Evolutionary conservation across 2,797 vertebrate genomes (phyloP).

Genomic region (Sylvilagus floridanus): DNA sequence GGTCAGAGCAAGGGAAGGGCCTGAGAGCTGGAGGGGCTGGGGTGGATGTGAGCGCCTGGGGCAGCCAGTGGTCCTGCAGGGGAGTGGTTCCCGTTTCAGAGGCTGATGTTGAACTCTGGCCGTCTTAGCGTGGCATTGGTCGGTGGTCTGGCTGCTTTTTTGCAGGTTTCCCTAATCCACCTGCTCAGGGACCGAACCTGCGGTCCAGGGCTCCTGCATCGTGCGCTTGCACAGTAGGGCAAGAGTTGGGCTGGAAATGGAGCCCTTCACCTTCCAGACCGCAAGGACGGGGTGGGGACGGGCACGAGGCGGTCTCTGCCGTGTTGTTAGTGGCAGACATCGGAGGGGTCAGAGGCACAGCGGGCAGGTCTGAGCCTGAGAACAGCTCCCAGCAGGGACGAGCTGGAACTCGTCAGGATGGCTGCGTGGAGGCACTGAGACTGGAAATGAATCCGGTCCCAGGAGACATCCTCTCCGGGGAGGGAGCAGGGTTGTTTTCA

Average conservation of each 20-base stretch:
- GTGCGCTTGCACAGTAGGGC: background rate
- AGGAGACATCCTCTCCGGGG: background rate
- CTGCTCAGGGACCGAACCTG: background rate
- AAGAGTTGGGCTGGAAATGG: background rate
- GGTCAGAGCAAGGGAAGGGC: background rate
- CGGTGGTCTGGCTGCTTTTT: background rate
- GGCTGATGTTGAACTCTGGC: background rate
- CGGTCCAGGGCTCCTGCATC: fast-evolving
- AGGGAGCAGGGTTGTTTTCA: background rate
- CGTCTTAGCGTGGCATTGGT: background rate
- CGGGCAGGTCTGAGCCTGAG: background rate
- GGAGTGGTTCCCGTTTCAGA: no score
- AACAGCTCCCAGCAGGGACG: background rate
- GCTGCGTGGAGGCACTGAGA: fast-evolving
- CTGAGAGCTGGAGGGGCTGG: background rate
- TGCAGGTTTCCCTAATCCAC: background rate
- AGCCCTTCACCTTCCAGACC: background rate
- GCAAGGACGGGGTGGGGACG: no score
- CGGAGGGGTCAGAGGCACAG: background rate
- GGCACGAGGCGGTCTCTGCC: no score
- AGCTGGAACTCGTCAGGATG: background rate
- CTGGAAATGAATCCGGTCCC: background rate
- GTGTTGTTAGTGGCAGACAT: background rate
- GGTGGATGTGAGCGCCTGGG: background rate
- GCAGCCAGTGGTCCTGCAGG: no score